Evolutionary conservation across 2,797 vertebrate species (phyloP), one percentile per base, ranked within the genome.

Genomic region (Gallirallus australis): DNA sequence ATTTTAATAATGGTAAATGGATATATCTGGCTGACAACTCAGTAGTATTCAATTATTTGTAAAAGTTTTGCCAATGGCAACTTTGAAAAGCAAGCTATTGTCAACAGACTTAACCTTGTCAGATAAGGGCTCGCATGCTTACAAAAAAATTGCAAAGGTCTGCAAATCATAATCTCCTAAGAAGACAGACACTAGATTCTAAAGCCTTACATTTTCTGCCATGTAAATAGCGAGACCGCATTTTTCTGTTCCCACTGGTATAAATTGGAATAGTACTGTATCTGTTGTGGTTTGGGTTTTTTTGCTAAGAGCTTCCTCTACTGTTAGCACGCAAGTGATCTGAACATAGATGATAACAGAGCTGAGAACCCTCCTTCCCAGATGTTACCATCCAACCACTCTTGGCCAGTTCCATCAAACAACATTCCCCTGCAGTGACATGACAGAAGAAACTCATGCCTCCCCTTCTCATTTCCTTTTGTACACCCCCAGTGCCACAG

Each of bases 81-180:
- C 82, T 79, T 63, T 76, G 65, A 89, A 92, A 93, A 88, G 28
- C 57, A 95, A 89, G 64, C 33, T 59, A 79, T 56, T 90, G 87
- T 86, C 73, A 93, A 79, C 39, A 79, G 77, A 82, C 11, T 63
- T 89, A 93, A 86, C 63, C 47, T 84, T 93, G 63, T 89, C 83
- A 82, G 59, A 47, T 50, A 86, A 89, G 50, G 65, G 69, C 14
- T 76, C 35, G 35, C 71, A 63, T 17, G 14, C n/a, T 61, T 82
- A 84, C 80, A 17, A 39, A 93, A 92, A 91, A 72, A 57, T 33
- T 48, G 73, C 54, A 83, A 90, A 78, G 15, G 48, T 85, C 81
- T 85, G 39, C 42, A 89, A 90, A 75, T 65, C 50, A 68, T 47
- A 57, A 64, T 53, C 25, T 65, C 61, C 28, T 45, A 73, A 64